Percentiles rank a stretch among this genome's conserved stretches.
Evolutionary conservation across 2,888 invertebrate species (phyloP).

Genomic region (Diplolepis rosae): DNA sequence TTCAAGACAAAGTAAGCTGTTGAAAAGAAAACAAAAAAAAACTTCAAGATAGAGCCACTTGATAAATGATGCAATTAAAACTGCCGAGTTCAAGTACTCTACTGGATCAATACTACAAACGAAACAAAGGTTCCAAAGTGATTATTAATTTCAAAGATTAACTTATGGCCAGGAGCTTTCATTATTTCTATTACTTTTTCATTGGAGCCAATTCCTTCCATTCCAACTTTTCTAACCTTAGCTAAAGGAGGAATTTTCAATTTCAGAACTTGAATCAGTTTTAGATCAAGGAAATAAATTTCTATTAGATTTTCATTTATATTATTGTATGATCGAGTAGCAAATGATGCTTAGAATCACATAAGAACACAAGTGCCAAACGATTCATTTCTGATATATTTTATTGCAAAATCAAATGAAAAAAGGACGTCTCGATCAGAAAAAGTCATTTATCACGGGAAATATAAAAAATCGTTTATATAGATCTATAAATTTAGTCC

Average conservation of each 20-base stretch:
- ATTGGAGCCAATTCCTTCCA: neutral
- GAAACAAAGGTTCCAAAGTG: slow-evolving; percentile 6
- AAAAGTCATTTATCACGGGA: too few relatives aligned
- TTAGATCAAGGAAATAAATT: too few relatives aligned
- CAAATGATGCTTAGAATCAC: too few relatives aligned
- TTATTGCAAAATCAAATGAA: too few relatives aligned
- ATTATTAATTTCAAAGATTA: slow-evolving; percentile 14
- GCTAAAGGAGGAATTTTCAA: neutral
- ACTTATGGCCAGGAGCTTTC: neutral
- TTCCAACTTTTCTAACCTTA: neutral
- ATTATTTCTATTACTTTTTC: neutral
- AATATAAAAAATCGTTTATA: too few relatives aligned
- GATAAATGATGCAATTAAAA: slow-evolving; percentile 23
- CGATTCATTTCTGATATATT: too few relatives aligned
- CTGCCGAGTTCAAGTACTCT: slow-evolving; percentile 3
- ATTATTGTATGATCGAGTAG: too few relatives aligned
- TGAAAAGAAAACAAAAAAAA: slow-evolving; percentile 11
- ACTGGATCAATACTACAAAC: slow-evolving; percentile 10
- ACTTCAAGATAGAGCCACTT: slow-evolving; percentile 7
- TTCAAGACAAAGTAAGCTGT: slow-evolving; percentile 29
- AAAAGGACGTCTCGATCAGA: too few relatives aligned
- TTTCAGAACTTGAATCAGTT: too few relatives aligned
- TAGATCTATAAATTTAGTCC: too few relatives aligned
- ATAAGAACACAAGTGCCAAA: too few relatives aligned
- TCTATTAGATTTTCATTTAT: too few relatives aligned